phyloP scores from a whole-genome alignment of 2,797 vertebrate genomes.

The Petrocephalus sullivani region DNA sequence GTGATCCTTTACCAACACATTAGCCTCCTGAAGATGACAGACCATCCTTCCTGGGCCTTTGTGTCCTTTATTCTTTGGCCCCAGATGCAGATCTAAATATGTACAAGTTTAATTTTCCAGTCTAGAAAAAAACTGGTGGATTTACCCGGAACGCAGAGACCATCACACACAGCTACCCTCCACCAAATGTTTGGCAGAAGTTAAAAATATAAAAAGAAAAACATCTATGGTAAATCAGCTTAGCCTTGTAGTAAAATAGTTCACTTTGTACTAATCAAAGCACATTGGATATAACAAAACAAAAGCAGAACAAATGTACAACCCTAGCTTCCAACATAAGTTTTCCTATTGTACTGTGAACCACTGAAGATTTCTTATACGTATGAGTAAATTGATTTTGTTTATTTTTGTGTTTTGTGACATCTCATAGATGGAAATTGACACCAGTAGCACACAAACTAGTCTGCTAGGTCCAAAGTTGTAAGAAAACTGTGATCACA shows the following conservation, averaged over 20 bases:
- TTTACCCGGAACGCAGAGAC: neutral
- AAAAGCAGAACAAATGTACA: neutral
- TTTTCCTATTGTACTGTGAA: neutral
- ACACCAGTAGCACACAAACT: neutral
- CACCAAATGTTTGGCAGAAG: neutral
- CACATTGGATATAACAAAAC: slow-evolving; percentile 15
- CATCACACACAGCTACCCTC: neutral
- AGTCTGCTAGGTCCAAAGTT: neutral
- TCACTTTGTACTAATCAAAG: slow-evolving; percentile 18
- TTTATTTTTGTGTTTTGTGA: slow-evolving; percentile 37
- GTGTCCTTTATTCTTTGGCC: neutral
- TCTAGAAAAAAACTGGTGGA: slow-evolving; percentile 14
- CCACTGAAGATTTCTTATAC: neutral
- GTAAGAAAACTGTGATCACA: slow-evolving; percentile 24
- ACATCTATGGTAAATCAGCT: neutral
- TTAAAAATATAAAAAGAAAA: neutral
- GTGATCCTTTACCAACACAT: neutral
- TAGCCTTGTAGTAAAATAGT: neutral
- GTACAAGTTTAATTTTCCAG: neutral
- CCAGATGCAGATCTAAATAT: neutral
- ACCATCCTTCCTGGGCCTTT: neutral
- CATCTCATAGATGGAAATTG: neutral
- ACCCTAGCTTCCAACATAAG: neutral
- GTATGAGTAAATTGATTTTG: slow-evolving; percentile 16
- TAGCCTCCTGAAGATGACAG: neutral